Conservation (phyloP, 2,113 vertebrate genomes). For the Acanthisitta chloris region DNA sequence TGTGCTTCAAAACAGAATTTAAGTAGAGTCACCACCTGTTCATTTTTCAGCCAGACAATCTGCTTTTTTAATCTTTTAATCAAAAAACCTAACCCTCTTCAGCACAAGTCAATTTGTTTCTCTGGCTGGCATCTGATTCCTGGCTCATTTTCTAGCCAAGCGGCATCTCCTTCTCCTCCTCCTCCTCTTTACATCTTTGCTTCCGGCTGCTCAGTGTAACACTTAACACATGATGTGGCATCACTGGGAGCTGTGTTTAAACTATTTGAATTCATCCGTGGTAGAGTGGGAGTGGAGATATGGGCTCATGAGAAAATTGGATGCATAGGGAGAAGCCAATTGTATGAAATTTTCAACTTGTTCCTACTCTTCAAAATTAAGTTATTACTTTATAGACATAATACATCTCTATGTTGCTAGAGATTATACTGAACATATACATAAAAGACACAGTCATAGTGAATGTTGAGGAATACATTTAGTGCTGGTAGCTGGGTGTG, state of each 20-base stretch:
- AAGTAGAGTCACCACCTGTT: slow-evolving; percentile 46
- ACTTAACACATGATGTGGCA: background rate
- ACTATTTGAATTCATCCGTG: background rate
- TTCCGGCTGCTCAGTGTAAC: background rate
- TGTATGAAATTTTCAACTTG: background rate
- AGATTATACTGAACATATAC: background rate
- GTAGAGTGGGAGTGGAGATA: background rate
- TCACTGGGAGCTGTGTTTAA: background rate
- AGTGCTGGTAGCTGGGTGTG: background rate
- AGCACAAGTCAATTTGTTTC: slow-evolving; percentile 6
- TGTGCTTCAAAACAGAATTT: slow-evolving; percentile 10
- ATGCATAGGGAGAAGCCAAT: background rate
- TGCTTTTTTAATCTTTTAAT: slow-evolving; percentile 28
- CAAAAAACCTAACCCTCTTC: background rate
- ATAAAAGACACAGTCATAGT: background rate
- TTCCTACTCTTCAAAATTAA: background rate
- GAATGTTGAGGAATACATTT: background rate
- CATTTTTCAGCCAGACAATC: slow-evolving; percentile 48
- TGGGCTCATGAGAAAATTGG: background rate
- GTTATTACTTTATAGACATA: background rate
- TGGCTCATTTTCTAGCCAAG: background rate
- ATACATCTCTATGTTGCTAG: background rate
- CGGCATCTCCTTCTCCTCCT: background rate
- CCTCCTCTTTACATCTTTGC: background rate
- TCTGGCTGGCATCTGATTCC: background rate